Base-by-base conservation (phyloP, 2,888 invertebrate genomes). In the Geotrupes spiniger region DNA sequence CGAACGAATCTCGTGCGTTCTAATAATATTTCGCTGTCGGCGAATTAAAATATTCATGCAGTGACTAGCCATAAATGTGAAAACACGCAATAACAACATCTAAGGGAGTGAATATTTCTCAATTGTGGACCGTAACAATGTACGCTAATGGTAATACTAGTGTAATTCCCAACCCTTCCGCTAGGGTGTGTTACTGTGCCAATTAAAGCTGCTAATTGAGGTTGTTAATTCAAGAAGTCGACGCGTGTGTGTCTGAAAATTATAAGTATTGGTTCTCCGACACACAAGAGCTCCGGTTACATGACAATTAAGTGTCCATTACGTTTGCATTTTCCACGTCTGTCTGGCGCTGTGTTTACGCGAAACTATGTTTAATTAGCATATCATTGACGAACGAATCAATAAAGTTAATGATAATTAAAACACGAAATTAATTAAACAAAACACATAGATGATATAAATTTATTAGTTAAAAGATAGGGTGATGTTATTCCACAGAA, bases 61-160 rank as follows among this genome's bases (percentile, higher is more conserved):
- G 27, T 47, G 42, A 47, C 47, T 42, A 37, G 33, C 37, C 42
- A 42, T 47, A 48, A 48, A 48, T 28, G 43, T 36, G 43, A 29
- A 48, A 48, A 36, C 48, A 48, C 48, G 48, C 48, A 48, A 48
- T 48, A 48, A 48, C 17, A 31, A 42, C 14, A 21, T 40, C 33
- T 44, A 48, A 42, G 45, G 44, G 49, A 37, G 39, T 8, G 37
- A 39, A 46, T 40, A 46, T 41, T 46, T 46, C 46, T 46, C 46
- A 39, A 46, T 46, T 46, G 46, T 46, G 44, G 42, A 49, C 36
- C 40, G 42, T 49, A 47, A 58, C 54, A 58, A 58, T 58, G 52
- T 46, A 49, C 52, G 51, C 56, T 59, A 59, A 59, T 58, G 57
- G 53, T 59, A 59, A 59, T 59, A 51, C 46, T 53, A 51, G 54